Evolutionary conservation across 2,113 vertebrate genomes (phyloP).

Genomic region (Tor tambroides): DNA sequence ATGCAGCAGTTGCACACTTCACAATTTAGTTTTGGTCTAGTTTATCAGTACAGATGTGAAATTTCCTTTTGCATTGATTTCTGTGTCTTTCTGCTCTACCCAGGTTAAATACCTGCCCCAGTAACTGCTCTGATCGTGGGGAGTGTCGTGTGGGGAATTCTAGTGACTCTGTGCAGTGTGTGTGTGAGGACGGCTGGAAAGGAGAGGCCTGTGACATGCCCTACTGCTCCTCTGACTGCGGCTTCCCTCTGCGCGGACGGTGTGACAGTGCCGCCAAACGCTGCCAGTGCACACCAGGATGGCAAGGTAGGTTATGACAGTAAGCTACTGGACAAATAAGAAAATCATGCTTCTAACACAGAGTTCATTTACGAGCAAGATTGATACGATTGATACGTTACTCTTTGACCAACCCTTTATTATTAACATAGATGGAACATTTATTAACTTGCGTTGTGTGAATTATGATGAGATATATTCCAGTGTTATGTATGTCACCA

Average conservation of each 20-base stretch:
- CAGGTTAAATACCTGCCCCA: constrained; percentile 91
- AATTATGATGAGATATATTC: not conserved
- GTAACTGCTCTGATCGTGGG: constrained; percentile 90
- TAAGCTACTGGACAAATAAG: not conserved
- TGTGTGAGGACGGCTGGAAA: constrained; percentile 86
- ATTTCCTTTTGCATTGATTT: not conserved
- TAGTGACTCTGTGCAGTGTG: constrained; percentile 76
- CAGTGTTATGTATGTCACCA: not conserved
- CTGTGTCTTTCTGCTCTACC: not conserved
- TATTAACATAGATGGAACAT: not conserved
- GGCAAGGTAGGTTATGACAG: constrained; percentile 85
- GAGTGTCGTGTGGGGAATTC: constrained; percentile 78
- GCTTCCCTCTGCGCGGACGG: constrained; percentile 78
- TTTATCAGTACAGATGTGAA: not conserved
- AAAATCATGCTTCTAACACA: not conserved
- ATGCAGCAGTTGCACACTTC: no score
- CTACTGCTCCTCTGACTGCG: constrained; percentile 81
- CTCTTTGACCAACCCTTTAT: no score
- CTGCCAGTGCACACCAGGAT: constrained; percentile 81
- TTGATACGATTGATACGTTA: not conserved
- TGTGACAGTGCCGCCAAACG: constrained; percentile 74
- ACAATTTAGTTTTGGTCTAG: not conserved
- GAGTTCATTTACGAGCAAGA: not conserved
- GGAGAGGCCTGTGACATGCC: constrained; percentile 91
- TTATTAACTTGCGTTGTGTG: not conserved